phyloP scores from a whole-genome alignment of 2,797 vertebrate species.

The Myotis myotis region DNA sequence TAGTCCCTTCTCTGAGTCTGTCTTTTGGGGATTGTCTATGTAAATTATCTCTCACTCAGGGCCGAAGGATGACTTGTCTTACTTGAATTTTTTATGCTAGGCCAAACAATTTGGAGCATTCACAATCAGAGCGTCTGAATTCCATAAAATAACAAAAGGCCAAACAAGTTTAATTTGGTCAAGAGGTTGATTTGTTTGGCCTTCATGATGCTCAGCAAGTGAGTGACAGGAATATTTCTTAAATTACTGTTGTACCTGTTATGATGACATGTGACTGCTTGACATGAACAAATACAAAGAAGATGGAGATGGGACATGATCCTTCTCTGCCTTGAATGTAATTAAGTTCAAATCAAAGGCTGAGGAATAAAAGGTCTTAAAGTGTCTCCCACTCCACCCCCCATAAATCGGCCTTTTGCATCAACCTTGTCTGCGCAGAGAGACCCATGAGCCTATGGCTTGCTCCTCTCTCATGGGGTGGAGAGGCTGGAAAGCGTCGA shows the following conservation, averaged over 20 bases:
- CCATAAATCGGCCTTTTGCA: background rate
- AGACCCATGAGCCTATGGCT: background rate
- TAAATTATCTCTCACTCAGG: slow-evolving; percentile 42
- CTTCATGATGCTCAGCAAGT: background rate
- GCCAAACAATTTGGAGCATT: background rate
- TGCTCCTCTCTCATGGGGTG: background rate
- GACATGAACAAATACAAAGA: slow-evolving; percentile 18
- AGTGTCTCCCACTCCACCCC: background rate
- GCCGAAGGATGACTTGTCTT: slow-evolving; percentile 1
- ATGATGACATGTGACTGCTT: background rate
- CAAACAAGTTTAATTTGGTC: slow-evolving; percentile 46
- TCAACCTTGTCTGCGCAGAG: background rate
- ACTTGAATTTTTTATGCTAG: slow-evolving; percentile 9
- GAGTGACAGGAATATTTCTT: slow-evolving; percentile 37
- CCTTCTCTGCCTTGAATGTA: background rate
- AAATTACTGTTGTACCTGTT: background rate
- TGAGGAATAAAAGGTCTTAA: background rate
- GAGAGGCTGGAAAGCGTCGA: background rate
- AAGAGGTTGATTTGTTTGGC: background rate
- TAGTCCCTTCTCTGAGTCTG: background rate
- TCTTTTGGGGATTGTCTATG: slow-evolving; percentile 1
- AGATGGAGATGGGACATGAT: background rate
- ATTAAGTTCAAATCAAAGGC: slow-evolving; percentile 14
- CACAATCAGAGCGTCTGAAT: slow-evolving; percentile 26
- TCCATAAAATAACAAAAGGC: slow-evolving; percentile 28